Base-by-base conservation (phyloP, 2,797 vertebrate species). In the Pseudochaenichthys georgianus region DNA sequence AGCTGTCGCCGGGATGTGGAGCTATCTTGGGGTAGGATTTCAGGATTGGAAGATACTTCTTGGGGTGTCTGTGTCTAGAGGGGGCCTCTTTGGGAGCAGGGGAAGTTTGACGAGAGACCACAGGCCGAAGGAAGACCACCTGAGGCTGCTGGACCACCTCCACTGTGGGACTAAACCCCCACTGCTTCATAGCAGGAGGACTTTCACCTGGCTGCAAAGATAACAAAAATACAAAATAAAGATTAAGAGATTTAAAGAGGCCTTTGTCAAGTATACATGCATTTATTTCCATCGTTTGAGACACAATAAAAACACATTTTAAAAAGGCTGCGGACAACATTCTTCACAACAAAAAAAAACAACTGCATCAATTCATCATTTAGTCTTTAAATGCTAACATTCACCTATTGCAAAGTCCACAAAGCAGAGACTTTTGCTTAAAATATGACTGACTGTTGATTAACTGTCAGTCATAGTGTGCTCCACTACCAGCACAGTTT, bases 21-120 rank as follows among this genome's bases (percentile, higher is more conserved):
- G 97, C 97, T 66, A 98, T 98, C 93, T 96, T 98, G 64, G 97
- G 94, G 69, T 97, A 98, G 34, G 96, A 96, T 82, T 97, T 98
- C 57, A 97, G 92, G 78, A 97, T 96, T 11, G 97, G 97, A 82
- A 97, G 89, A 89, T 97, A 97, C 84, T 96, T 96, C 84, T 94
- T 94, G 55, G 95, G 93, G 60, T 95, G 95, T 12, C 89, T 89
- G 82, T 95, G 96, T 81, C 95, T 96, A 6, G 94, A 93, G 0
- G 93, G 78, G 47, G 66, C 1, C 4, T 93, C 91, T 79, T 93
- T 93, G 64, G 86, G 65, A 48, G 79, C 65, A 0, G 93, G 64
- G 6, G 93, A 67, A 63, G 91, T 86, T 46, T 92, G 85, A 73
- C 91, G 84, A 1, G 96, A 95, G 13, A 96, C 88, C 8, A 87